These are phyloP conservation scores for Tamandua tetradactyla DNA, from an alignment of 2,797 vertebrate species.

Conservation along the genomic window DNA sequence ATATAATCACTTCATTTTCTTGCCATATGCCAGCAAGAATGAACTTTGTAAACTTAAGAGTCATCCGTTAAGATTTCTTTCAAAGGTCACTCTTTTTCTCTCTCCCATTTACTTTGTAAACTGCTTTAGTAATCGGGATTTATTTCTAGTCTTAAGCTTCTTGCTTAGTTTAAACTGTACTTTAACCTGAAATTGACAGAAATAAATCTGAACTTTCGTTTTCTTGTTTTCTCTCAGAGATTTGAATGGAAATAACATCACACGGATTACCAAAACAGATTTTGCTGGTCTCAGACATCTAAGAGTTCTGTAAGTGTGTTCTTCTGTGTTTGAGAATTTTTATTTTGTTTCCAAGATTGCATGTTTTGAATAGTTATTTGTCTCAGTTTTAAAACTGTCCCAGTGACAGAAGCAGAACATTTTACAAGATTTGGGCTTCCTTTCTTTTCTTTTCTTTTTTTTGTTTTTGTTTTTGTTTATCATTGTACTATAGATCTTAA, in stretches of 20 bases:
- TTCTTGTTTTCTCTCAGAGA: conserved; percentile 89
- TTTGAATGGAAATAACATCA: conserved; percentile 99
- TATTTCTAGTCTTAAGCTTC: neutral
- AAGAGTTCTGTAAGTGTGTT: conserved; percentile 95
- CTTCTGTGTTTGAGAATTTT: neutral
- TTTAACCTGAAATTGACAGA: conserved; percentile 44
- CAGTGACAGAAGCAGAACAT: neutral
- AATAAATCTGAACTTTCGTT: conserved; percentile 72
- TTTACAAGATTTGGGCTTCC: neutral
- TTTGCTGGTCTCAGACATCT: conserved; percentile 96
- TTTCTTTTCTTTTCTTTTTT: too few relatives aligned
- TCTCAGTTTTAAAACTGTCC: neutral
- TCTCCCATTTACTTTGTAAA: neutral
- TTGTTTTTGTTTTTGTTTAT: neutral
- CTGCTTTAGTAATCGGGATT: neutral
- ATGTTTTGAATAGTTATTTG: neutral
- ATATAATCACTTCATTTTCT: conserved; percentile 20
- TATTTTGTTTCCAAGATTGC: conserved; percentile 49
- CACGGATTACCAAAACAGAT: conserved; percentile 96
- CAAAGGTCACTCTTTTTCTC: neutral
- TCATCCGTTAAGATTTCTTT: neutral
- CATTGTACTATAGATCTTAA: conserved; percentile 21
- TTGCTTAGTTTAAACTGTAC: conserved; percentile 38
- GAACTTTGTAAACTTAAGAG: conserved; percentile 55
- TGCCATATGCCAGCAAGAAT: neutral